Percentiles rank a stretch among this genome's conserved stretches.
Evolutionary conservation across 2,888 invertebrate genomes (phyloP).

Genomic region (Synanthedon myopaeformis): DNA sequence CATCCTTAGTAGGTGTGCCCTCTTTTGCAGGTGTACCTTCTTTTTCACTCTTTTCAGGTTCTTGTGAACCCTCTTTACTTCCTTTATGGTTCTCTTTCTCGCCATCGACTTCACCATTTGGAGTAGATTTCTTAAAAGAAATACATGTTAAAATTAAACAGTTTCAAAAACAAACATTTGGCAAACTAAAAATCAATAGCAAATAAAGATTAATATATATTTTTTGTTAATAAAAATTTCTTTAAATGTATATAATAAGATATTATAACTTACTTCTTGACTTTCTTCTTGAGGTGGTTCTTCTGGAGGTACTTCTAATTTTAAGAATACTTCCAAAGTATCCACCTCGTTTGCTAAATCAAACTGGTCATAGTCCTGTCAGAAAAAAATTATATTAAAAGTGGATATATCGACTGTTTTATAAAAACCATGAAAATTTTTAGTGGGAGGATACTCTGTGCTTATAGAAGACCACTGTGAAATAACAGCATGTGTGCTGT

Average conservation of each 20-base stretch:
- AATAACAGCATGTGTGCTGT: no score
- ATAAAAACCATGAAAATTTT: neutral
- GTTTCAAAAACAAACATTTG: neutral
- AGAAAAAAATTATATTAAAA: constrained; percentile 14
- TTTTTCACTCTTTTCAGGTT: constrained; percentile 14
- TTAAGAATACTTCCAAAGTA: constrained; percentile 88
- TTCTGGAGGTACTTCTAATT: constrained; percentile 74
- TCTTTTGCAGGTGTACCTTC: constrained; percentile 11
- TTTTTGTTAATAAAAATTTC: no score
- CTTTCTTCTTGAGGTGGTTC: constrained; percentile 29
- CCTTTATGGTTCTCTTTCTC: constrained; percentile 21
- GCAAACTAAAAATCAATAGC: neutral
- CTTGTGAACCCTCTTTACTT: constrained; percentile 41
- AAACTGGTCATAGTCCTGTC: constrained; percentile 92
- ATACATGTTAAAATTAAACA: neutral
- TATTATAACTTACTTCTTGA: constrained; percentile 5
- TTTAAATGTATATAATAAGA: neutral
- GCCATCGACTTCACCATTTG: constrained; percentile 43
- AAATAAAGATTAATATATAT: no score
- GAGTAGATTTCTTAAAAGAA: constrained; percentile 30
- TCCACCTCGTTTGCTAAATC: constrained; percentile 92
- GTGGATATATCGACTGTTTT: neutral
- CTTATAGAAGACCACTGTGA: no score
- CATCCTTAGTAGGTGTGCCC: constrained; percentile 22
- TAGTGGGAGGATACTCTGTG: neutral